Evolutionary conservation across 2,113 vertebrate species (phyloP), one percentile per base, ranked within the genome.

Genomic region (Pelvicachromis taeniatus): DNA sequence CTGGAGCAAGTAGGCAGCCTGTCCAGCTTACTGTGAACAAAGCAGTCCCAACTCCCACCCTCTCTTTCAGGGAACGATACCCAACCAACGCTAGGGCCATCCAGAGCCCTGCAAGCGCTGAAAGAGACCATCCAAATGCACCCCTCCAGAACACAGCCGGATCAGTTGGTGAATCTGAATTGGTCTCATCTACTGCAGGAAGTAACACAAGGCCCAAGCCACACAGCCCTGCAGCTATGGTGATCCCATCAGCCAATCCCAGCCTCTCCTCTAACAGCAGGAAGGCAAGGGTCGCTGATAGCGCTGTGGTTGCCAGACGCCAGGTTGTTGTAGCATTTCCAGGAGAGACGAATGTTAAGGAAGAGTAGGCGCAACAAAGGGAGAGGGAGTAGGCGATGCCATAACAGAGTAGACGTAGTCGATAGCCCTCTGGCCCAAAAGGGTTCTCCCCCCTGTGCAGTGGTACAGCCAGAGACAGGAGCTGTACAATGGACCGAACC

Each of bases 11-110:
- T 45, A 97, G 85, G 3, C 96, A 97, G 87, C 98, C 97, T 0
- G 97, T 99, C 98, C 98, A 99, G 29, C 98, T 97, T 21, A 99
- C 98, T 21, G 97, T 98, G 93, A 99, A 99, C 11, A 99, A 95
- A 4, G 97, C 98, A 0, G 97, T 98, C 94, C 97, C 97, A 89
- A 99, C 97, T 87, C 97, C 97, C 79, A 98, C 94, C 86, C 95
- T 96, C 78, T 98, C 98, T 90, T 97, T 98, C 89, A 99, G 96
- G 59, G 98, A 98, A 29, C 97, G 97, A 61, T 98, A 99, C 31
- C 98, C 95, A n/a, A 98, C 98, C 95, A 99, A 96, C 1, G 98
- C 97, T 80, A 99, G 96, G 31, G 98, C 97, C 81, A 97, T 97
- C 90, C 97, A 98, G 91, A 99, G 87, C 35, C 98, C 98, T 1